These are phyloP conservation scores for Neogobius melanostomus DNA, from an alignment of 2,113 vertebrate species.

Conservation along the genomic window DNA sequence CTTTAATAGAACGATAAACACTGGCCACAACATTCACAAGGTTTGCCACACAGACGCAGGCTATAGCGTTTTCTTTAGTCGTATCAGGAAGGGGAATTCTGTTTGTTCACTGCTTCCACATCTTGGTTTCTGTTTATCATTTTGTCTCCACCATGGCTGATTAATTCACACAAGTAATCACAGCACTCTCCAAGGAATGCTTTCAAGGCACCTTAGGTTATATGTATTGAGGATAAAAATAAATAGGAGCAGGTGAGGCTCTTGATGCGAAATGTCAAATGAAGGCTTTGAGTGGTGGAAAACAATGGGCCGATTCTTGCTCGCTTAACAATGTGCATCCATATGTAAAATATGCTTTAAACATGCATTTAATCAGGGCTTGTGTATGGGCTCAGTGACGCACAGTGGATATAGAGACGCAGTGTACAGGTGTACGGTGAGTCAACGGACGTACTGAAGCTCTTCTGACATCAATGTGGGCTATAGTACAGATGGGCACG, in stretches of 20 bases:
- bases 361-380: conserved; percentile 4
- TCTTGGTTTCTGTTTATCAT: neutral
- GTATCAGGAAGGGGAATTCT: neutral
- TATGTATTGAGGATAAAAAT: neutral
- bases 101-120: neutral
- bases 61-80: neutral
- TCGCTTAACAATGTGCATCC: neutral
- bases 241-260: conserved; percentile 2
- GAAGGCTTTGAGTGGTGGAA: neutral
- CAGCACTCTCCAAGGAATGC: neutral
- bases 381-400: neutral
- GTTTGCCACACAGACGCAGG: neutral
- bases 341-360: neutral
- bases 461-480: neutral
- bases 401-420: neutral
- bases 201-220: conserved; percentile 1
- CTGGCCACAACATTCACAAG: neutral
- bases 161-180: conserved; percentile 6
- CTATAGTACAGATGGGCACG: neutral
- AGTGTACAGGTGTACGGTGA: neutral
- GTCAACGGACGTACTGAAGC: neutral
- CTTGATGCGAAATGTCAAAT: neutral
- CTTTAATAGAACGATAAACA: neutral
- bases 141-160: neutral
- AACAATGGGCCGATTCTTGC: neutral